A percentile compares a stretch with the other conserved stretches of the same genome.
These are phyloP conservation scores for Meloidogyne chitwoodi DNA, from an alignment of 1,140 invertebrate species.

Conservation along the genomic window DNA sequence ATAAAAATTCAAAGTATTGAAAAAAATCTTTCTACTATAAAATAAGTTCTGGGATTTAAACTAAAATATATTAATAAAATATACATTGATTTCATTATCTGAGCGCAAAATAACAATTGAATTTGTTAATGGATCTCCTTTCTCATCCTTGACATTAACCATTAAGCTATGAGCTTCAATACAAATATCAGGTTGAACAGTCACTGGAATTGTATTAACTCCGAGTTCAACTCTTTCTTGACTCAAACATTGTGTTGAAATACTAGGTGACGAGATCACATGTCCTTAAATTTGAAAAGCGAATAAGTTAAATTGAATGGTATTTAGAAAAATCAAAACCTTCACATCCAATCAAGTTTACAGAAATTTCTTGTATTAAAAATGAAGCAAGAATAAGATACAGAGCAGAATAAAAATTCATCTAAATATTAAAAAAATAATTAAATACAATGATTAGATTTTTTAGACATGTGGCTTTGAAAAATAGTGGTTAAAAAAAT, in stretches of 20 bases:
- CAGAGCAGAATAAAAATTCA: neutral
- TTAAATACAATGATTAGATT: too few relatives aligned
- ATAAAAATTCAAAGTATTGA: too few relatives aligned
- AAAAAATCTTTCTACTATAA: neutral
- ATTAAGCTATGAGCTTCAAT: slow-evolving; percentile 60
- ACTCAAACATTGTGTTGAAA: slow-evolving; percentile 65
- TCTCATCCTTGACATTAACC: neutral
- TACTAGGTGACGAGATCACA: slow-evolving; percentile 72
- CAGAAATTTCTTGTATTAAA: neutral
- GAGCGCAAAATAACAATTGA: neutral
- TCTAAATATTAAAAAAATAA: neutral
- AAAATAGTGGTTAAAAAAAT: too few relatives aligned
- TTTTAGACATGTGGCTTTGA: too few relatives aligned
- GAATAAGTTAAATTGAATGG: neutral
- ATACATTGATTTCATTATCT: slow-evolving; percentile 5
- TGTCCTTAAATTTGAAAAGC: slow-evolving; percentile 74
- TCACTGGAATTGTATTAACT: slow-evolving; percentile 75
- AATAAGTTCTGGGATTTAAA: neutral
- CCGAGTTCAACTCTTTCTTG: slow-evolving; percentile 62
- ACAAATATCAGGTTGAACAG: slow-evolving; percentile 56
- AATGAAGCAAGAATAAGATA: neutral
- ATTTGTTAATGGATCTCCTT: neutral
- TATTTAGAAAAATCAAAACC: slow-evolving; percentile 69
- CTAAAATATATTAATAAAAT: neutral
- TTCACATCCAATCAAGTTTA: slow-evolving; percentile 70